Base-by-base conservation (phyloP, 2,113 vertebrate genomes). In the Macquaria australasica region DNA sequence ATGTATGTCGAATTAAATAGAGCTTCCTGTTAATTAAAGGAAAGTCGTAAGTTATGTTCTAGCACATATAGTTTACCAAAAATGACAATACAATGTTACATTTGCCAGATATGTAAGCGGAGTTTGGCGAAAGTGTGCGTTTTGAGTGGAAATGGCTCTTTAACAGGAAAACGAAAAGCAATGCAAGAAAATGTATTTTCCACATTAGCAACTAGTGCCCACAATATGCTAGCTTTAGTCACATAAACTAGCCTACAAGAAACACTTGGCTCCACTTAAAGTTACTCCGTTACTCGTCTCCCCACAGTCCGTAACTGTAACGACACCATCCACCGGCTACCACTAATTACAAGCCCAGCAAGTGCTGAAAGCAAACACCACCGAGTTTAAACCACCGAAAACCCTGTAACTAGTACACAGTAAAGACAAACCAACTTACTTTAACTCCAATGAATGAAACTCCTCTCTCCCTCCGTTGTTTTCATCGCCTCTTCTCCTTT, bases 391-490 rank as follows among this genome's bases (percentile, higher is more conserved):
- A 51, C 3, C 53, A 28, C 50, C 16, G 10, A 39, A 43, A 31
- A 8, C 0, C 18, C 48, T 45, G 1, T 2, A 70, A 64, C 10
- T 0, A 45, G 12, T 20, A 15, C 23, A 20, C 8, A 34, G 53
- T 28, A 12, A 68, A 71, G 7, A 31, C 1, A 62, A 28, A 6
- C 3, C 25, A 45, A 95, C 95, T 96, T 95, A 96, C 95, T 93
- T 94, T 84, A 96, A 73, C 53, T 86, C 55, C 83, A 41, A 16
- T 76, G 70, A 74, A 66, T 81, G 74, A 74, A 63, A n/a, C 55
- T 84, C 63, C 63, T 62, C 37, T 70, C 21, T 59, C 23, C 68
- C 83, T 84, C 67, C 84, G 77, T 2, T 71, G 91, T 50, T 60
- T 73, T 85, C 92, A 90, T 94, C 69, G 81, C 81, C 23, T 86